Conservation (phyloP, 2,888 invertebrate genomes). For the Mythimna vitellina region DNA sequence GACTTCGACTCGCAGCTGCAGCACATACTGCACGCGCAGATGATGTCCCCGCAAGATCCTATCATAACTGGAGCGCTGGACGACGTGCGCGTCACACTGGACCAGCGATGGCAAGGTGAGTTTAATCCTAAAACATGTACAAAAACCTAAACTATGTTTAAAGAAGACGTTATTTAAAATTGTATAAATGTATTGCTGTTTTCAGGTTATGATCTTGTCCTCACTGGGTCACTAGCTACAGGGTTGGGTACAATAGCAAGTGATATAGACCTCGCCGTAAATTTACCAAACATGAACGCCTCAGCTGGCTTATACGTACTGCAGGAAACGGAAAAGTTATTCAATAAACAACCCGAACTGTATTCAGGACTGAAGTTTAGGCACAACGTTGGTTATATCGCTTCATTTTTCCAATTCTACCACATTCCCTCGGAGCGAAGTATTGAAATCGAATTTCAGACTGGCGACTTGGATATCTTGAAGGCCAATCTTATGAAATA, state of each 20-base stretch:
- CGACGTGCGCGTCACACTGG: constrained; percentile 12
- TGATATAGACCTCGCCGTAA: constrained; percentile 61
- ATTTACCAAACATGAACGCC: constrained; percentile 36
- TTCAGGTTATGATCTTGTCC: constrained; percentile 51
- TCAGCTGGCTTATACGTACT: constrained; percentile 19
- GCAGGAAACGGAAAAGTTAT: constrained; percentile 22
- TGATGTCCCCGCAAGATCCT: neutral
- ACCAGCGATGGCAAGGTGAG: constrained; percentile 17
- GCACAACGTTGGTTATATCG: neutral
- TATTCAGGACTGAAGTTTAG: constrained; percentile 17
- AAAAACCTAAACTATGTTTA: too few relatives aligned
- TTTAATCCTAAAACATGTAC: neutral
- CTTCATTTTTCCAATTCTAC: constrained; percentile 20
- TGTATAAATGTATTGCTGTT: neutral
- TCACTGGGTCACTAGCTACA: constrained; percentile 59
- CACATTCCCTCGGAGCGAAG: constrained; percentile 28
- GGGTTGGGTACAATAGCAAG: constrained; percentile 60
- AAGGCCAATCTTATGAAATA: constrained; percentile 44
- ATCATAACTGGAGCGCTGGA: neutral
- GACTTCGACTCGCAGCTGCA: constrained; percentile 37
- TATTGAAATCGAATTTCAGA: constrained; percentile 21
- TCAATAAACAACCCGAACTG: constrained; percentile 47
- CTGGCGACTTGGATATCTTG: neutral
- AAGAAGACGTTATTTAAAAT: too few relatives aligned
- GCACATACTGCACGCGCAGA: neutral